Evolutionary conservation across 2,797 vertebrate genomes (phyloP).

Genomic region (Rhinophrynus dorsalis): DNA sequence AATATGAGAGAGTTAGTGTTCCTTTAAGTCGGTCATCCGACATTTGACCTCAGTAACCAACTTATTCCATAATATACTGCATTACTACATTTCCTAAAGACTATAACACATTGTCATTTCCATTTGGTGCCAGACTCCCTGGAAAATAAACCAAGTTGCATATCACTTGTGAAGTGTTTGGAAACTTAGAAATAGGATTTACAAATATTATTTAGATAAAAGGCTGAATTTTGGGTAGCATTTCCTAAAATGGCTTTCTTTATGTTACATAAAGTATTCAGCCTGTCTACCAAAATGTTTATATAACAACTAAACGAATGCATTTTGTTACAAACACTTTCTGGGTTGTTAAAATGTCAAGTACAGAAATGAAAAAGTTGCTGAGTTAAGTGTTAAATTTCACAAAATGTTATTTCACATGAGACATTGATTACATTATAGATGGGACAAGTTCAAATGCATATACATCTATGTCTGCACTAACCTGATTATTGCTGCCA

Average conservation of each 20-base stretch:
- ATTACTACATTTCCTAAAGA: no score
- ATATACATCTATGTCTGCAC: constrained; percentile 42
- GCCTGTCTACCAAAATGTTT: constrained; percentile 34
- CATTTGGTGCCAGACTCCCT: no score
- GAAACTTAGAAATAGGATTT: neutral
- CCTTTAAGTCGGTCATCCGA: no score
- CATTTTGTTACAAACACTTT: constrained; percentile 40
- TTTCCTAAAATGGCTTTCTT: constrained; percentile 12
- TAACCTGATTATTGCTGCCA: constrained; percentile 40
- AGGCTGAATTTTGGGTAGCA: neutral
- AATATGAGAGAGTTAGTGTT: no score
- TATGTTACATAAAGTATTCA: constrained; percentile 27
- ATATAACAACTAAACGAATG: constrained; percentile 41
- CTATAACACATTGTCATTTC: no score
- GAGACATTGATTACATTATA: constrained; percentile 44
- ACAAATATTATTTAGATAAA: no score
- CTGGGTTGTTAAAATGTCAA: constrained; percentile 34
- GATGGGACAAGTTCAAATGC: constrained; percentile 36
- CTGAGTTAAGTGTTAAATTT: constrained; percentile 42
- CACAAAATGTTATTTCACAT: constrained; percentile 46
- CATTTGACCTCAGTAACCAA: no score
- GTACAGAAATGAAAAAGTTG: constrained; percentile 42
- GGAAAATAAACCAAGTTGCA: no score
- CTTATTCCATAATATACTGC: no score
- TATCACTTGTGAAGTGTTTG: neutral